These are phyloP conservation scores for Carassius carassius DNA, from an alignment of 2,113 vertebrate genomes.

Conservation along the genomic window DNA sequence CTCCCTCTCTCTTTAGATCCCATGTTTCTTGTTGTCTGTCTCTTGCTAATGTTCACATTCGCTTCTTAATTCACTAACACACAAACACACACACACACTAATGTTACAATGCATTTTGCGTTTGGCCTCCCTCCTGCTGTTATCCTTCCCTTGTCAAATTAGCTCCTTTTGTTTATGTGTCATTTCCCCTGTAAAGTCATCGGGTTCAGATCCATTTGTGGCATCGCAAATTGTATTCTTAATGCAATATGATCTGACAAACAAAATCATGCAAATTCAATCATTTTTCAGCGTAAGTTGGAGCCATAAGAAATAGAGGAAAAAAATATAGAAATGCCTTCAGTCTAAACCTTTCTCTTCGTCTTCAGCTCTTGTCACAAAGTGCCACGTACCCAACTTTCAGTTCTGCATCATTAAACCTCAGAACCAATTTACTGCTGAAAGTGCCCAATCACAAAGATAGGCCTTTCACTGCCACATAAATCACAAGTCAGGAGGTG, in stretches of 20 bases:
- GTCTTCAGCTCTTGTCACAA: slow-evolving; percentile 42
- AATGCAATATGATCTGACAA: slow-evolving; percentile 50
- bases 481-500: slow-evolving; percentile 56
- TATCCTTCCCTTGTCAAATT: slow-evolving; percentile 34
- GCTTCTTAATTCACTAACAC: not conserved
- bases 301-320: not conserved
- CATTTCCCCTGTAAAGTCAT: slow-evolving; percentile 30
- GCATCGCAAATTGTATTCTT: slow-evolving; percentile 42
- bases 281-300: slow-evolving; percentile 16
- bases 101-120: not conserved
- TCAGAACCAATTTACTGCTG: slow-evolving; percentile 59
- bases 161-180: slow-evolving; percentile 29
- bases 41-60: not conserved
- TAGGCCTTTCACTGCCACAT: slow-evolving; percentile 51
- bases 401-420: slow-evolving; percentile 64
- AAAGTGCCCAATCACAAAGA: slow-evolving; percentile 58
- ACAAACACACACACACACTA: not conserved
- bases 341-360: slow-evolving; percentile 25
- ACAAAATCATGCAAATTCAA: slow-evolving; percentile 45
- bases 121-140: not conserved
- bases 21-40: slow-evolving; percentile 24
- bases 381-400: slow-evolving; percentile 54
- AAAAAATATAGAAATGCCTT: slow-evolving; percentile 9
- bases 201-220: slow-evolving; percentile 32
- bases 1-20: not conserved